phyloP scores from a whole-genome alignment of 2,113 vertebrate genomes.

The Zingel zingel region DNA sequence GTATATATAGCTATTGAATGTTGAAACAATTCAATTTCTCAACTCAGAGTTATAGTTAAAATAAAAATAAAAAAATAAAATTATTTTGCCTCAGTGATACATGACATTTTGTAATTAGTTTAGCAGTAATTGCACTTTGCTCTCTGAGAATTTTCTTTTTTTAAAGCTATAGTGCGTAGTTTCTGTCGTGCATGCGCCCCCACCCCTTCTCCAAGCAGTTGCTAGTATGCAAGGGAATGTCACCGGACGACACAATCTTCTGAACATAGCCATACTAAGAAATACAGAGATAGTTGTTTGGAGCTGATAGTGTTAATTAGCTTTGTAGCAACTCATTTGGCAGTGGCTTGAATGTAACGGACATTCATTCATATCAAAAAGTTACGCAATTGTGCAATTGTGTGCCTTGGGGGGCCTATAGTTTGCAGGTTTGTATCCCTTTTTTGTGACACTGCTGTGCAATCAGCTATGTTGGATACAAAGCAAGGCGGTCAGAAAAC shows the following conservation, averaged over 20 bases:
- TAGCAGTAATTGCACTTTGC: slow-evolving; percentile 9
- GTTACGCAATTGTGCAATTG: background rate
- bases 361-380: no score
- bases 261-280: no score
- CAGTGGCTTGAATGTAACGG: no score
- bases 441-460: slow-evolving; percentile 30
- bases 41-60: background rate
- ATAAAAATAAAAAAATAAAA: background rate
- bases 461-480: slow-evolving; percentile 46
- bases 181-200: no score
- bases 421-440: slow-evolving; percentile 27
- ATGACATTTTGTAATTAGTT: slow-evolving; percentile 12
- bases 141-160: slow-evolving; percentile 4
- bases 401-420: background rate
- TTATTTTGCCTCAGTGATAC: background rate
- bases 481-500: slow-evolving; percentile 61
- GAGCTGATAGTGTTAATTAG: no score
- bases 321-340: no score
- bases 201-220: no score
- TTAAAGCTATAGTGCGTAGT: no score
- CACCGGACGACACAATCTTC: no score
- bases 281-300: no score
- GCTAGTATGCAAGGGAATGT: no score
- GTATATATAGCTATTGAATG: background rate
- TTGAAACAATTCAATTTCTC: background rate